Evolutionary conservation across 2,113 vertebrate species (phyloP), one percentile per base, ranked within the genome.

Genomic region (Syngnathus typhle): DNA sequence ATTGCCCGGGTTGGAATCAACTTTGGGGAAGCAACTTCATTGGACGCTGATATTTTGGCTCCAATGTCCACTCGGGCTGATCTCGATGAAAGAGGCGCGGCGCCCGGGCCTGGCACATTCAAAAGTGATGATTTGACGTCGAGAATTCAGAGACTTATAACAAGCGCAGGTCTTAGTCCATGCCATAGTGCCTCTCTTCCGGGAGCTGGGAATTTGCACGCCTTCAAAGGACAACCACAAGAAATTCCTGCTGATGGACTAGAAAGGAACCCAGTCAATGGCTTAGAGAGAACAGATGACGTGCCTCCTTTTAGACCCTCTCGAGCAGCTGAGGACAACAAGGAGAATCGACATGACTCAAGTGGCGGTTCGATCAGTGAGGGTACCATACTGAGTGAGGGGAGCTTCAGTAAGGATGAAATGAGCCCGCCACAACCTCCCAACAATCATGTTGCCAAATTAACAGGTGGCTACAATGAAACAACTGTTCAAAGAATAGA

Each of bases 341-440:
- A 67, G 0, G 73, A 71, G 64, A 71, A 75, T 52, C 37, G 60
- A 60, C 87, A 78, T 0, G 88, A 92, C 79, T 94, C 92, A 60
- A 98, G 95, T 69, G 90, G 80, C 0, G 92, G 93, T 47, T 96
- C 96, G 61, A 93, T 98, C 82, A 98, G 96, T 0, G 95, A 98
- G 80, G 96, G 95, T 4, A 92, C 92, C 36, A 85, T 98, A 61
- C 81, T 93, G 71, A 98, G 94, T 67, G 96, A 98, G 1, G 93
- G 85, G 9, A 93, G 90, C 84, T 83, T 95, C 46, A 94, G 92
- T 13, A 94, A 96, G 61, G 83, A 84, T 9, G 93, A 92, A 7
- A 86, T 80, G 1, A 88, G 68, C 58, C 78, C 79, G 27, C 71
- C 70, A 47, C 76, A 27, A 1, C 70, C 19, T 4, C 60, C 65